These are phyloP conservation scores for Collichthys lucidus DNA, from an alignment of 2,113 vertebrate species.

Conservation along the genomic window DNA sequence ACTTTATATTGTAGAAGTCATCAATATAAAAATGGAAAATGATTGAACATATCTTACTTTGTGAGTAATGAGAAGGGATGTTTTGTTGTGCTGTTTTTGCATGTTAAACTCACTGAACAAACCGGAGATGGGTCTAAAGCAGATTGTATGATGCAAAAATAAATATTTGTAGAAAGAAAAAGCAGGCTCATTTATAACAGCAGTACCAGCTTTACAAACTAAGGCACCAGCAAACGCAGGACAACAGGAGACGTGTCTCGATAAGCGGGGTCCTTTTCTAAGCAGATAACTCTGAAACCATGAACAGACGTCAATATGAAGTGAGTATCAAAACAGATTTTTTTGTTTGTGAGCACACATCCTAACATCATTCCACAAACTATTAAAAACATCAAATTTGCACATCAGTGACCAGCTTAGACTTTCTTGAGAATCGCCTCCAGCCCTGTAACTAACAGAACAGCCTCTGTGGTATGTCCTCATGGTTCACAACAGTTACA, in stretches of 20 bases:
- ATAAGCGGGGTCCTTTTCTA: neutral
- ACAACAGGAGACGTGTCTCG: neutral
- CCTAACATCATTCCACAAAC: neutral
- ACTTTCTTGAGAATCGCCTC: neutral
- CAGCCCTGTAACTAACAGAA: neutral
- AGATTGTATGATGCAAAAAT: conserved; percentile 20
- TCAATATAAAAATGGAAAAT: neutral
- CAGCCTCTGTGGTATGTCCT: neutral
- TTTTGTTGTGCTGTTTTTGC: neutral
- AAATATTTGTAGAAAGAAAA: conserved; percentile 46
- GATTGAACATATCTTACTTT: neutral
- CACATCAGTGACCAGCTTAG: neutral
- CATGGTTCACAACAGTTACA: neutral
- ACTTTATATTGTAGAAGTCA: neutral
- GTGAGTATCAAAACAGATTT: neutral
- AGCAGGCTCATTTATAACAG: conserved; percentile 37
- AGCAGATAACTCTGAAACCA: neutral
- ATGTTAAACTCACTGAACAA: conserved; percentile 6
- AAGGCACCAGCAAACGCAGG: conserved; percentile 69
- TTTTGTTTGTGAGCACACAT: neutral
- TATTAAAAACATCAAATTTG: neutral
- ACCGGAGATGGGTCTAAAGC: conserved; percentile 15
- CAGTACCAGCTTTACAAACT: conserved; percentile 48
- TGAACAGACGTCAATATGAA: neutral
- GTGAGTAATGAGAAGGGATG: neutral